Evolutionary conservation across 2,888 invertebrate species (phyloP).

Genomic region (Disparrhopalites patrizii): DNA sequence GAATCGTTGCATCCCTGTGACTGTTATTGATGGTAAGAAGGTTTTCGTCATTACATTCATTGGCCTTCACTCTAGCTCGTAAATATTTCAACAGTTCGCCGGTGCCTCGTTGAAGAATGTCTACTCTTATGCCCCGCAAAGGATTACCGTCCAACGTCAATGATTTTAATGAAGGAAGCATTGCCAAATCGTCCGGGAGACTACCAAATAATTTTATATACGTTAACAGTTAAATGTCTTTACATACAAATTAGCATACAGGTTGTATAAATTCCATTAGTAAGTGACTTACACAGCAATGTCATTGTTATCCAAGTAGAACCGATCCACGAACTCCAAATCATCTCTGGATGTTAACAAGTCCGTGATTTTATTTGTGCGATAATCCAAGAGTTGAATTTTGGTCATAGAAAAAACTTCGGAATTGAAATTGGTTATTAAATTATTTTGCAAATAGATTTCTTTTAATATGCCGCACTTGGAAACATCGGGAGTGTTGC

Average conservation of each 20-base stretch:
- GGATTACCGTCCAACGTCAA: conserved; percentile 83
- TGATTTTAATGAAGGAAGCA: conserved; percentile 73
- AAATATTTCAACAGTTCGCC: conserved; percentile 69
- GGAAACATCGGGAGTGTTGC: conserved; percentile 70
- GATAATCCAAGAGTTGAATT: conserved; percentile 43
- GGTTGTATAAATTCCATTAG: not conserved
- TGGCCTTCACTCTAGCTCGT: conserved; percentile 21
- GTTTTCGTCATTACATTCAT: conserved; percentile 13
- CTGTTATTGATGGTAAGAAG: conserved; percentile 16
- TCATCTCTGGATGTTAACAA: conserved; percentile 38
- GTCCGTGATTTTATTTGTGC: conserved; percentile 42
- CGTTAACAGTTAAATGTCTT: conserved; percentile 6
- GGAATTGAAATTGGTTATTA: conserved; percentile 53
- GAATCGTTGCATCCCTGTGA: not conserved
- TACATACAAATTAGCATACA: conserved; percentile 5
- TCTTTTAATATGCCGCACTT: conserved; percentile 73
- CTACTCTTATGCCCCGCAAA: conserved; percentile 72
- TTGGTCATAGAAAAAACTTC: conserved; percentile 36
- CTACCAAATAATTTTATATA: conserved; percentile 51
- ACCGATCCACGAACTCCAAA: conserved; percentile 66
- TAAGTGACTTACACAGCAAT: conserved; percentile 54
- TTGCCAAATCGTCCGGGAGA: conserved; percentile 64
- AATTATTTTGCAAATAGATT: conserved; percentile 78
- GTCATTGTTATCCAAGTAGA: conserved; percentile 80
- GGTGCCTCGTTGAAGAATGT: conserved; percentile 81